These are phyloP conservation scores for Alloplasta piceator DNA, from an alignment of 2,888 invertebrate genomes.

Conservation along the genomic window DNA sequence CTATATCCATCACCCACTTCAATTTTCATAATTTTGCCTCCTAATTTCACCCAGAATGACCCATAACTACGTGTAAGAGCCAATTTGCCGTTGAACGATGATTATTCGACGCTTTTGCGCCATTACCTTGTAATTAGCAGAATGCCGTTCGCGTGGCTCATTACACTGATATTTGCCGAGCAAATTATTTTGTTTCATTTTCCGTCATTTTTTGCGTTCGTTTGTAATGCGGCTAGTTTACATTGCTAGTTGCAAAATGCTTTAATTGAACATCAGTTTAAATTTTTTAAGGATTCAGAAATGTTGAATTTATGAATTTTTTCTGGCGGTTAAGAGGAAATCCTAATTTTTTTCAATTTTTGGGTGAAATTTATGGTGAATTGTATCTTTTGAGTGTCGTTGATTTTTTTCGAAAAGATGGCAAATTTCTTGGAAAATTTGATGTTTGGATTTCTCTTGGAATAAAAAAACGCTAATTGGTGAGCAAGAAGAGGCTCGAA, in stretches of 20 bases:
- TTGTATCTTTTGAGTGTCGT: too few species aligned
- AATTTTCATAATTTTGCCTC: too few species aligned
- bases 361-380: too few species aligned
- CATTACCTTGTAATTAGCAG: conserved; percentile 26
- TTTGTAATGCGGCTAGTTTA: too few species aligned
- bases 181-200: background rate
- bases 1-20: background rate
- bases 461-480: conserved; percentile 76
- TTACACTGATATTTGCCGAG: conserved; percentile 2
- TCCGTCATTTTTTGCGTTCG: background rate
- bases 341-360: too few species aligned
- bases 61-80: too few species aligned
- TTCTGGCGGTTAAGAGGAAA: too few species aligned
- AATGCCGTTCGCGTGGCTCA: background rate
- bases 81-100: background rate
- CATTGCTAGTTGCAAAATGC: too few species aligned
- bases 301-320: too few species aligned
- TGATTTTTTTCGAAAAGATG: background rate
- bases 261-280: too few species aligned
- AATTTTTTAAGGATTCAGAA: too few species aligned
- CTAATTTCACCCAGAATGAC: too few species aligned
- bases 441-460: conserved; percentile 62
- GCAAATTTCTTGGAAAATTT: conserved; percentile 68
- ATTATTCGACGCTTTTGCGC: conserved; percentile 23
- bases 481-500: conserved; percentile 68